phyloP scores from a whole-genome alignment of 2,113 vertebrate genomes.

The Pelmatolapia mariae region DNA sequence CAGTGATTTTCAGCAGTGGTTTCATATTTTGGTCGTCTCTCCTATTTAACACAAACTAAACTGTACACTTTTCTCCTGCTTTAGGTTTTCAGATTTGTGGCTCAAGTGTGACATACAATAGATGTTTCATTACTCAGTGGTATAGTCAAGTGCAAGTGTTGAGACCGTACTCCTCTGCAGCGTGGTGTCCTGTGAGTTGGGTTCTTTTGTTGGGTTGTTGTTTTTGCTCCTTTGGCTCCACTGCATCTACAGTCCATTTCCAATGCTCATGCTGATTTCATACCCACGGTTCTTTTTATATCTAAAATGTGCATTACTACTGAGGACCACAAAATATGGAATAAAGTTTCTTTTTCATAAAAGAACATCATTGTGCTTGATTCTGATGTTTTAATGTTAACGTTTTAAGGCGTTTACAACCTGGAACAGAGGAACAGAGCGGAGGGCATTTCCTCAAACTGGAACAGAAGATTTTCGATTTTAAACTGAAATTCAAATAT shows the following conservation, averaged over 20 bases:
- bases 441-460: not conserved
- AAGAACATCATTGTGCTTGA: conserved; percentile 20
- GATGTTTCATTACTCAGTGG: conserved; percentile 35
- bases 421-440: not conserved
- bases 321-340: conserved; percentile 23
- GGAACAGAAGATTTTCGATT: not conserved
- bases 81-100: conserved; percentile 40
- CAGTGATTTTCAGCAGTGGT: not conserved
- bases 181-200: conserved; percentile 39
- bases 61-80: conserved; percentile 13
- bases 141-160: conserved; percentile 44
- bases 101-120: conserved; percentile 26
- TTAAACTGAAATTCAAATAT: not conserved
- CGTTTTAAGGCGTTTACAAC: not conserved
- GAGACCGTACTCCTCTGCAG: conserved; percentile 35
- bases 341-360: conserved; percentile 56
- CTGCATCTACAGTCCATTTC: conserved; percentile 22
- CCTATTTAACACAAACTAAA: not conserved
- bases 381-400: not conserved
- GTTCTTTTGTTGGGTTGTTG: conserved; percentile 13
- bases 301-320: conserved; percentile 54
- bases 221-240: conserved; percentile 8
- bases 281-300: conserved; percentile 52
- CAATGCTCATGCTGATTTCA: conserved; percentile 48
- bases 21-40: conserved; percentile 2